Evolutionary conservation across 2,888 invertebrate species (phyloP), one percentile per base, ranked within the genome.

Genomic region (Pelosia muscerda): DNA sequence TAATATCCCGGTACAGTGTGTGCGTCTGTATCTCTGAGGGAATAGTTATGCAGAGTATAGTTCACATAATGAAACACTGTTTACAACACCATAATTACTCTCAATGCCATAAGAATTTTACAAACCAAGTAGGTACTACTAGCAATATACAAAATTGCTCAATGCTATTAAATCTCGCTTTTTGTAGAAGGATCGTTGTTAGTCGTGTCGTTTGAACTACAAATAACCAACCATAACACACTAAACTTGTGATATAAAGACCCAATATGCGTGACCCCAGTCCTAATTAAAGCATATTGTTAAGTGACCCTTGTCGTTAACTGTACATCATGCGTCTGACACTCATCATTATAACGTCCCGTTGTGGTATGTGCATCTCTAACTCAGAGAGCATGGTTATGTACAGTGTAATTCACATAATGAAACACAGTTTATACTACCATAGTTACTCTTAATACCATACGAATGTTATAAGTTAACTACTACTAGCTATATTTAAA

Each of bases 251-350:
- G n/a, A n/a, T n/a, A n/a, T n/a, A n/a, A n/a, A n/a, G n/a, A n/a
- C n/a, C n/a, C n/a, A n/a, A n/a, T n/a, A n/a, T n/a, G n/a, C n/a
- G n/a, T n/a, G n/a, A n/a, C n/a, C n/a, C n/a, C n/a, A n/a, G n/a
- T n/a, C n/a, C n/a, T n/a, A n/a, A n/a, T n/a, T n/a, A n/a, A n/a
- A n/a, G n/a, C n/a, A n/a, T 38, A 38, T 38, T 38, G 15, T 38
- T 15, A 38, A 38, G 38, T 38, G 15, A 38, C 38, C 9, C 11
- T 23, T 54, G 23, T 23, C 23, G 54, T 54, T 9, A n/a, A 8
- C 22, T 23, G 22, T 54, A 64, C 31, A 56, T 68, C 66, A 69
- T 69, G 69, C 66, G 71, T 25, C 67, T 49, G 57, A 68, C 77
- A 62, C 61, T 65, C 65, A 66, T 76, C 69, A 66, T 62, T 63